Base-by-base conservation (phyloP, 2,797 vertebrate species). In the Luscinia megarhynchos region DNA sequence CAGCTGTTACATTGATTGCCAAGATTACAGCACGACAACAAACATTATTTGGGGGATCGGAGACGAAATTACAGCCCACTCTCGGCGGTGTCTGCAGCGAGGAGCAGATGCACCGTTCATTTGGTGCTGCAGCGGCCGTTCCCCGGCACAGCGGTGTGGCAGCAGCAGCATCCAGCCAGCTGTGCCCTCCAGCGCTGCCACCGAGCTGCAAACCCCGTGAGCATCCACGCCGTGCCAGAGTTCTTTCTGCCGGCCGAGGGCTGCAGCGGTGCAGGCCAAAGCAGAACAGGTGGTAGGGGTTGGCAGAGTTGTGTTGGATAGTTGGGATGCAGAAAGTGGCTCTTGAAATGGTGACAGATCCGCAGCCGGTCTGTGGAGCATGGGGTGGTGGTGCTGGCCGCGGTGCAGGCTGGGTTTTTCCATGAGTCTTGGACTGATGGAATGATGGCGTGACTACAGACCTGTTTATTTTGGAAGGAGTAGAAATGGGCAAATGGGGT, bases 1-100 rank as follows among this genome's bases (percentile, higher is more conserved):
- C 97, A 97, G 98, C 97, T 97, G 97, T 97, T 96, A 93, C 67
- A 84, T 95, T 97, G 97, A 97, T 97, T 98, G 98, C 97, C 97
- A 97, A 97, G 97, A 98, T 96, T 97, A 88, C 95, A 97, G 97
- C 95, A 81, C 36, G 94, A 97, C 96, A 97, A 96, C 97, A 97
- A 97, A 97, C 97, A 96, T 96, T 97, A 97, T 97, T 97, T 96
- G 96, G 90, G 94, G 97, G 94, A 97, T 79, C 89, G 93, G 95
- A 96, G 95, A 97, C 80, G 58, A 95, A 97, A 98, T 96, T 95
- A 85, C 94, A 97, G 96, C 97, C 97, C 96, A 74, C 94, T 97
- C 96, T 87, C 93, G 64, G 81, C 64, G 66, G 92, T 41, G 93
- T 96, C 96, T 97, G 96, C 95, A 45, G 96, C 36, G 92, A 97